These are phyloP conservation scores for Idris sp. DNA, from an alignment of 1,140 invertebrate genomes.

Conservation along the genomic window DNA sequence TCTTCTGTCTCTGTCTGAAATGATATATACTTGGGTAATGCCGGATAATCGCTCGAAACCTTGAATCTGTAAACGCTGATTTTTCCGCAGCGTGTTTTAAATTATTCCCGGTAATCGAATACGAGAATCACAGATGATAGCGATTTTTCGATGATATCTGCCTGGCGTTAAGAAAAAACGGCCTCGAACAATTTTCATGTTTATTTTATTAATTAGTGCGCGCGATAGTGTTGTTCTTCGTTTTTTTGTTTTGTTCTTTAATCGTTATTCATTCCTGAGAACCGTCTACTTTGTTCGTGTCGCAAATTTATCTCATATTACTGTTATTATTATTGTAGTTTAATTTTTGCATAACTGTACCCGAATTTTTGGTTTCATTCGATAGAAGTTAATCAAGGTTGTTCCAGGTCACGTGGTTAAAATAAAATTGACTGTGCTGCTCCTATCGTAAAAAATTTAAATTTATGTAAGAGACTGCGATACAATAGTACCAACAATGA, in stretches of 20 bases:
- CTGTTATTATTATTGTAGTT: too few relatives aligned
- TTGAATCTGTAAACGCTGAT: conserved; percentile 69
- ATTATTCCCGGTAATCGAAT: conserved; percentile 55
- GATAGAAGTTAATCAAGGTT: too few relatives aligned
- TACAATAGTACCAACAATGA: too few relatives aligned
- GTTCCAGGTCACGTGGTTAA: too few relatives aligned
- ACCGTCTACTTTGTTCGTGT: neutral
- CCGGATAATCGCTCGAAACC: conserved; percentile 65
- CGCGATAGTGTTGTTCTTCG: conserved; percentile 3
- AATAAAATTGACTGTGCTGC: too few relatives aligned
- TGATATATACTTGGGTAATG: conserved; percentile 56
- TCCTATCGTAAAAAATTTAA: too few relatives aligned
- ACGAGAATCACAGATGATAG: conserved; percentile 40
- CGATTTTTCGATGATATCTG: conserved; percentile 30
- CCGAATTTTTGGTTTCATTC: too few relatives aligned
- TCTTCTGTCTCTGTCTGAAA: conserved; percentile 18
- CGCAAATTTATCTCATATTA: conserved; percentile 29
- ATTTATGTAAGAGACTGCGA: too few relatives aligned
- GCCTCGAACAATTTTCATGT: conserved; percentile 22
- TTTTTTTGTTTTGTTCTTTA: conserved; percentile 17
- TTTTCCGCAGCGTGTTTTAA: conserved; percentile 63
- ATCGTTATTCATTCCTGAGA: conserved; percentile 15
- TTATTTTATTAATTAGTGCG: conserved; percentile 35
- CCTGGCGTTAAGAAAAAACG: neutral
- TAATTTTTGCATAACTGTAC: too few relatives aligned